phyloP scores from a whole-genome alignment of 1,140 invertebrate genomes.

The Dolichoris vasculosae region DNA sequence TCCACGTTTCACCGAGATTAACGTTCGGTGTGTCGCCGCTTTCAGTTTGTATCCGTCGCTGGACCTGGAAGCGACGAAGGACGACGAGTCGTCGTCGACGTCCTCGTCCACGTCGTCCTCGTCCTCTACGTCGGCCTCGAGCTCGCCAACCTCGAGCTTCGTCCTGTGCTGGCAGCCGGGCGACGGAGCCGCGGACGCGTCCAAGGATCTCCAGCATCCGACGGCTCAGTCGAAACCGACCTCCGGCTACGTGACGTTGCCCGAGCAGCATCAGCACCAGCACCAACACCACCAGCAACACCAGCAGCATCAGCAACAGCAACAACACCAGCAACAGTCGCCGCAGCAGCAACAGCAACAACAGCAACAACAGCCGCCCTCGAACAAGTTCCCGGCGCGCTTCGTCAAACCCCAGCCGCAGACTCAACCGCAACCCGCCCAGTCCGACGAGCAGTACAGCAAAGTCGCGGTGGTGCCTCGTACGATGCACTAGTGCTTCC shows the following conservation, averaged over 20 bases:
- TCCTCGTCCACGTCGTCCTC: neutral
- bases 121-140: neutral
- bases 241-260: conserved; percentile 48
- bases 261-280: conserved; percentile 29
- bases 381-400: neutral
- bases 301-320: neutral
- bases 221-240: neutral
- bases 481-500: conserved; percentile 58
- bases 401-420: conserved; percentile 33
- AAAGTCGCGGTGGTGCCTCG: conserved; percentile 67
- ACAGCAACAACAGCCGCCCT: neutral
- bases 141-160: conserved; percentile 27
- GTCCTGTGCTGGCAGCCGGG: conserved; percentile 19
- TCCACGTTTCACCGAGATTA: too few species aligned
- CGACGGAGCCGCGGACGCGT: neutral
- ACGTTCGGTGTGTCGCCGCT: too few species aligned
- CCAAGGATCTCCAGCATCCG: neutral
- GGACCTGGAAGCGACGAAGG: conserved; percentile 38
- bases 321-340: conserved; percentile 14
- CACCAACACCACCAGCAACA: conserved; percentile 20
- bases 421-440: conserved; percentile 53
- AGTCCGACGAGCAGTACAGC: conserved; percentile 66
- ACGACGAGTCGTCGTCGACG: neutral
- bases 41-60: conserved; percentile 44
- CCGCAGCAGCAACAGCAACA: conserved; percentile 58